Base-by-base conservation (phyloP, 2,797 vertebrate species). In the Danio jaintianensis region DNA sequence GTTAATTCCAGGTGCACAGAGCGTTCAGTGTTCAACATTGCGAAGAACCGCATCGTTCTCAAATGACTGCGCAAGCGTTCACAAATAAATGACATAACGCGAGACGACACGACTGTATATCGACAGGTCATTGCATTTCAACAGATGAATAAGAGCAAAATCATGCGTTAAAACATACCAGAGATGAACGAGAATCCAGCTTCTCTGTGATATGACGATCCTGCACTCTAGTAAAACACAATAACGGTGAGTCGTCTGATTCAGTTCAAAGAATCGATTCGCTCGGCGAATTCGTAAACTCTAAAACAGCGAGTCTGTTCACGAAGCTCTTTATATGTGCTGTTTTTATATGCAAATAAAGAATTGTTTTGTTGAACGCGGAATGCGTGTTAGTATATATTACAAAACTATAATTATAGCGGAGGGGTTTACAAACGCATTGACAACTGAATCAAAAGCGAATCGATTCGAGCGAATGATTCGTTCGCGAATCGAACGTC, bases 111-210 rank as follows among this genome's bases (percentile, higher is more conserved):
- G n/a, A 43, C 22, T 63, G 1, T 40, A 13, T 10, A 66, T 16
- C 38, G n/a, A 43, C 13, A 48, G 9, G 13, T 6, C 1, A 3
- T 4, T 6, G 36, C 4, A 48, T 53, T 55, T 29, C 12, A 22
- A 38, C 2, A 15, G 12, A 15, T 5, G 29, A 20, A 66, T 5
- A 42, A 6, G 0, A 18, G 5, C 2, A 7, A 0, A 75, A 67
- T 1, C 52, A 40, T 15, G 22, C 50, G 11, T 50, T 43, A 11
- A 43, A 7, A 90, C 92, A 16, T 91, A 94, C 94, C 93, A 59
- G 58, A 1, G 50, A 73, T 67, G 11, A 40, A 38, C 22, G 36
- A 74, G 71, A 78, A 50, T 87, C 88, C 86, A 75, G 63, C 80
- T 67, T 84, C 38, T 71, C 22, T 38, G 56, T 52, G 55, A 52